These are phyloP conservation scores for Vulpes lagopus DNA, from an alignment of 2,113 vertebrate species.

Conservation along the genomic window DNA sequence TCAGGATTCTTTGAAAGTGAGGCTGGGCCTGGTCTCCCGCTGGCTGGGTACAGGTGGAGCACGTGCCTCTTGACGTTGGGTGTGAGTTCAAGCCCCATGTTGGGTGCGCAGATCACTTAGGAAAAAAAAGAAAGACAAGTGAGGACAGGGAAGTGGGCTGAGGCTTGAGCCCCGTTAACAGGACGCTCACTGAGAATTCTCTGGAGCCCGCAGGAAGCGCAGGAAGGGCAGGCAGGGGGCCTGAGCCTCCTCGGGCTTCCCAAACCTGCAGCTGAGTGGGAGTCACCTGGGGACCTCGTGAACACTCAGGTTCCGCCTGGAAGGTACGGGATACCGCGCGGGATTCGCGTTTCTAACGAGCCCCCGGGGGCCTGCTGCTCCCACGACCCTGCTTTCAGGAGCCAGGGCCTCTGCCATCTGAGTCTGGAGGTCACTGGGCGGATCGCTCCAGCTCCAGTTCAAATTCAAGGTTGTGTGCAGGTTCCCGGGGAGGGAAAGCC, in stretches of 20 bases:
- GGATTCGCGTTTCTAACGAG: not conserved
- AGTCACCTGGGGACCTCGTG: not conserved
- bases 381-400: not conserved
- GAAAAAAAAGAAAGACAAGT: not conserved
- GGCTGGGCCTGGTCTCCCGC: not conserved
- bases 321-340: not conserved
- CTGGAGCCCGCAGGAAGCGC: not conserved
- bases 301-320: conserved; percentile 8
- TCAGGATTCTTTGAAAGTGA: not conserved
- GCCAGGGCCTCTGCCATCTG: not conserved
- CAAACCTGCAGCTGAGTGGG: not conserved
- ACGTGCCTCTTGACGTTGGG: not conserved
- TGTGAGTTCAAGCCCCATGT: not conserved
- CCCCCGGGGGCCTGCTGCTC: not conserved
- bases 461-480: conserved; percentile 23
- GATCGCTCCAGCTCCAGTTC: not conserved
- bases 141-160: not conserved
- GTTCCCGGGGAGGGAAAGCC: not conserved
- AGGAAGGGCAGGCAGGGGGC: not conserved
- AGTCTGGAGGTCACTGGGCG: not conserved
- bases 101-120: not conserved
- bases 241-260: not conserved
- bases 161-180: not conserved
- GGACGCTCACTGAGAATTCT: not conserved
- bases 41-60: not conserved